Evolutionary conservation across 2,888 invertebrate genomes (phyloP), one percentile per base, ranked within the genome.

Genomic region (Morpho helenor): DNA sequence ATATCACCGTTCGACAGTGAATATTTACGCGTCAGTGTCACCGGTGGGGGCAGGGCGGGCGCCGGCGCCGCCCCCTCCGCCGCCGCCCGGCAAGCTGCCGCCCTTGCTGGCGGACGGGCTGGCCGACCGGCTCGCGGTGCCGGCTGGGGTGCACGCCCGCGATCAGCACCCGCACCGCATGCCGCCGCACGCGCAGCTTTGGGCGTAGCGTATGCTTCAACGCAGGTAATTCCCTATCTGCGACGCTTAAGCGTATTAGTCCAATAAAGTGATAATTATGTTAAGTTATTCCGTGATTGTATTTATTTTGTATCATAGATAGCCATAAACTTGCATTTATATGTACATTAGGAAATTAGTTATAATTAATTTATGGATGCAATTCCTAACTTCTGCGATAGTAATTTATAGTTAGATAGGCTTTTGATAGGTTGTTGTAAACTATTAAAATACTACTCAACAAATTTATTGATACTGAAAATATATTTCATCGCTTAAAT

Each of bases 191-290:
- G 94, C 94, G 87, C 94, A 94, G 75, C 91, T 95, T 80, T 95
- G 95, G 95, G 94, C 95, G 93, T 95, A 95, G 94, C 94, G 93
- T 91, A 93, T 93, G 91, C 91, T 93, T 78, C 92, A 92, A 89
- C 92, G 91, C 92, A 93, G 93, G 93, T 93, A 91, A 92, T 81
- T 75, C 75, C 80, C 80, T 47, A 60, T 62, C 84, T 87, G 85
- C 85, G 84, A 85, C 87, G 87, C 88, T 85, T 86, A 86, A 88
- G 85, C 87, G 87, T 88, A 80, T 88, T 90, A 90, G 90, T 89
- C 89, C 87, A 85, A 87, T 77, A 82, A 83, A 80, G 89, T 89
- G 89, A 89, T 89, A 89, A 84, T 81, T 87, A 80, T 68, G 70
- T 80, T 84, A 88, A 81, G 77, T 80, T 80, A 76, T 84, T 82